Conservation (phyloP, 1,140 invertebrate genomes). For the Lepidostoma basale region DNA sequence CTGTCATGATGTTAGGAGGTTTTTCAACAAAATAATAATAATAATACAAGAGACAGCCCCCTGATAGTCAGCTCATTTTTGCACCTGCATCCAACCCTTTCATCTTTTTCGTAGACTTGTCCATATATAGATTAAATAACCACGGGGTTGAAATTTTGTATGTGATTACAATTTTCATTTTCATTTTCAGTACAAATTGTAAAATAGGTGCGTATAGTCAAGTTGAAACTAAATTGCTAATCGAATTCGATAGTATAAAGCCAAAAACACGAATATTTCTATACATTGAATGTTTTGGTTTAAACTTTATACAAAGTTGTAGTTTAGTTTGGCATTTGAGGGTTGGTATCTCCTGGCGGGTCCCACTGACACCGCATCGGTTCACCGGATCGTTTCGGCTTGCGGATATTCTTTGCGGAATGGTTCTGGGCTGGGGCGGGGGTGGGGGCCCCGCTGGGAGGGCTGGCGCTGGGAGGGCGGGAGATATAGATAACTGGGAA, state of each 20-base stretch:
- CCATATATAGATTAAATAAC: too few relatives aligned
- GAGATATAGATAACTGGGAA: conserved; percentile 18
- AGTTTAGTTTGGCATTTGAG: too few relatives aligned
- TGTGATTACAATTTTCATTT: neutral
- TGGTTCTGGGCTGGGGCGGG: neutral
- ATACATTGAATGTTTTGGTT: too few relatives aligned
- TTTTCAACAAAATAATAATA: too few relatives aligned
- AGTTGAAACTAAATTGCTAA: neutral
- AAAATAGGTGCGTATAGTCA: neutral
- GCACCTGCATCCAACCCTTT: too few relatives aligned
- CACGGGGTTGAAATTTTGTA: neutral
- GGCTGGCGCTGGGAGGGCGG: neutral
- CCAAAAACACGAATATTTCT: neutral
- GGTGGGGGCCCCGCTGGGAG: conserved; percentile 2
- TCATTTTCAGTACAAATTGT: neutral
- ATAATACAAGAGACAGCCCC: too few relatives aligned
- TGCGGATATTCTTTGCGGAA: conserved; percentile 47
- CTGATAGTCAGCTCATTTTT: too few relatives aligned
- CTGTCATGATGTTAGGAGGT: too few relatives aligned
- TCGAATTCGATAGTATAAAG: neutral
- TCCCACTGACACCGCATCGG: conserved; percentile 41
- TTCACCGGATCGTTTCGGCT: conserved; percentile 47
- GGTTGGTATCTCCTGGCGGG: conserved; percentile 19
- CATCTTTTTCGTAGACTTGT: too few relatives aligned
- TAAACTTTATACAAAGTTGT: neutral